Conservation (phyloP, 2,888 invertebrate genomes). For the Metacarcinus magister region DNA sequence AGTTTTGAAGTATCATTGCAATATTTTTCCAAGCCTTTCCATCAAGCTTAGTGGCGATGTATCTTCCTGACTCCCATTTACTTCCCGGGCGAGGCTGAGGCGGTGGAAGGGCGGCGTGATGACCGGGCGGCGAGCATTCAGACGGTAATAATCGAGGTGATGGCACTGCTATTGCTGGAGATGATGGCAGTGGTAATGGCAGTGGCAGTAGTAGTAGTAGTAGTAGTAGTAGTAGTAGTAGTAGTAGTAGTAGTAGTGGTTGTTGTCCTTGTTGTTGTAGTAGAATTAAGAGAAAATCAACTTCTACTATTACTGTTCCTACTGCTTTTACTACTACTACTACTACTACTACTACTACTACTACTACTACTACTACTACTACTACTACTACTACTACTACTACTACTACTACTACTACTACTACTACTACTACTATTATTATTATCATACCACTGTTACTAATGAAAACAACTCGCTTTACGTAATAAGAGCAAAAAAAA, state of each 20-base stretch:
- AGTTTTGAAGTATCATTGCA: slow-evolving; percentile 18
- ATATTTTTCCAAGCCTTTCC: neutral
- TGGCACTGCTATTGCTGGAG: neutral
- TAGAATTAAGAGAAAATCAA: neutral
- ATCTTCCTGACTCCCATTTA: neutral
- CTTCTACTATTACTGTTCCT: neutral
- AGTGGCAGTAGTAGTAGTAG: neutral
- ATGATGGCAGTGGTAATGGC: neutral
- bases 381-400: slow-evolving; percentile 39
- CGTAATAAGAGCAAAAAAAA: too few relatives aligned
- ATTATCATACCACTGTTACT: neutral
- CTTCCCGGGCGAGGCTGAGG: neutral
- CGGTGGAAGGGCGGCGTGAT: neutral
- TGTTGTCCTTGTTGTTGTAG: neutral
- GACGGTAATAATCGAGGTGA: neutral
- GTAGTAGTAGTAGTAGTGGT: neutral
- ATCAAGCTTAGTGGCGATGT: neutral
- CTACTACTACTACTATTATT: slow-evolving; percentile 18
- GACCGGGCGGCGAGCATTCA: neutral
- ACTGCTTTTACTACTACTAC: too few relatives aligned
- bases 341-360: neutral
- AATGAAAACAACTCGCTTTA: neutral
- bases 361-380: neutral
- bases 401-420: slow-evolving; percentile 33
- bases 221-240: neutral